phyloP scores from a whole-genome alignment of 2,113 vertebrate species.

The Alligator mississippiensis region DNA sequence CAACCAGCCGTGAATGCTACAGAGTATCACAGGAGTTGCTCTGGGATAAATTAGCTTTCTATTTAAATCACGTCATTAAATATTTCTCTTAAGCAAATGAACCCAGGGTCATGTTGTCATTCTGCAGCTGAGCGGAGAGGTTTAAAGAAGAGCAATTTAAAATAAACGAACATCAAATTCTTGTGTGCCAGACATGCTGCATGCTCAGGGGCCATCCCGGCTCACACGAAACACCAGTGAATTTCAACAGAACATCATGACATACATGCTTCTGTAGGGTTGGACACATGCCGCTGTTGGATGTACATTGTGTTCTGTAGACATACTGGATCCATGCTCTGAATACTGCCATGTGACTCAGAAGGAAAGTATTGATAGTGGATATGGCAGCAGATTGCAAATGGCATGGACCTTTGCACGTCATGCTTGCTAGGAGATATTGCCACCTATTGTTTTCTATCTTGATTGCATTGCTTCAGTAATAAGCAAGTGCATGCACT shows the following conservation, averaged over 20 bases:
- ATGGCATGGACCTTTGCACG: slow-evolving; percentile 49
- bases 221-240: slow-evolving; percentile 8
- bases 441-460: slow-evolving; percentile 61
- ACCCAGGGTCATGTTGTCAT: neutral
- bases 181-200: neutral
- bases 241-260: neutral
- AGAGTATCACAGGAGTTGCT: slow-evolving; percentile 14
- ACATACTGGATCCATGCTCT: slow-evolving; percentile 1
- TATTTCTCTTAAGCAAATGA: slow-evolving; percentile 7
- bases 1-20: neutral
- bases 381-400: slow-evolving; percentile 59
- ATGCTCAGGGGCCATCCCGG: neutral
- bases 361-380: slow-evolving; percentile 65
- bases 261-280: neutral
- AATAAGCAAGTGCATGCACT: neutral
- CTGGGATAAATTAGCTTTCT: slow-evolving; percentile 27
- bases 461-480: slow-evolving; percentile 57
- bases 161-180: neutral
- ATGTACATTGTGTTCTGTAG: slow-evolving; percentile 44
- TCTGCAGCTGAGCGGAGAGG: neutral
- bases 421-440: slow-evolving; percentile 58
- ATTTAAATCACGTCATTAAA: neutral
- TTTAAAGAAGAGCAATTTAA: neutral
- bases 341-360: slow-evolving; percentile 48
- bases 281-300: slow-evolving; percentile 41